A percentile compares a stretch with the other conserved stretches of the same genome.
These are phyloP conservation scores for Rhagonycha fulva DNA, from an alignment of 2,888 invertebrate genomes.

Conservation along the genomic window DNA sequence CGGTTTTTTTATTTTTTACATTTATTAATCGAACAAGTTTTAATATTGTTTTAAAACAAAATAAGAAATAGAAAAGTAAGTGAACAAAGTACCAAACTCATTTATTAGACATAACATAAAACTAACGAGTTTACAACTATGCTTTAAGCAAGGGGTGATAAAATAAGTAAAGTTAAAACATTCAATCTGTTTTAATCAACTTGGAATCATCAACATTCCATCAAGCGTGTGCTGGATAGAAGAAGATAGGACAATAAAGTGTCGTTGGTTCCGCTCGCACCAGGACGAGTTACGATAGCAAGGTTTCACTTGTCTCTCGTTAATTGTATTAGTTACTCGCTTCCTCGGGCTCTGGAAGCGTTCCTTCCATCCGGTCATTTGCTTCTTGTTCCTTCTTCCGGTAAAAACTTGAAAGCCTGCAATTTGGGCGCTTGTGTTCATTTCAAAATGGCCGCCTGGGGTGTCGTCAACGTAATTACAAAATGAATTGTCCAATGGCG, in stretches of 20 bases:
- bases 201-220: conserved; percentile 53
- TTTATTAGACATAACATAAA: conserved; percentile 29
- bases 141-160: conserved; percentile 32
- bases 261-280: conserved; percentile 38
- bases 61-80: not conserved
- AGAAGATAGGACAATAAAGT: conserved; percentile 33
- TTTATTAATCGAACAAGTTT: not conserved
- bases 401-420: conserved; percentile 38
- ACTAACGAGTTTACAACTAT: conserved; percentile 31
- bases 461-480: conserved; percentile 60
- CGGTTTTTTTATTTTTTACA: not conserved
- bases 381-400: conserved; percentile 36
- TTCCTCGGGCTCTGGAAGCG: conserved; percentile 48
- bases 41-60: not conserved
- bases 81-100: conserved; percentile 8
- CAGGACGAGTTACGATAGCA: conserved; percentile 56
- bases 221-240: conserved; percentile 41
- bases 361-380: conserved; percentile 35
- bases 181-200: conserved; percentile 58
- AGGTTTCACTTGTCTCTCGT: conserved; percentile 59
- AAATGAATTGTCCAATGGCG: conserved; percentile 59
- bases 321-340: conserved; percentile 58
- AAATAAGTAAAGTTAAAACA: conserved; percentile 52
- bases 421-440: conserved; percentile 51
- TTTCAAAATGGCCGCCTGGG: conserved; percentile 59